Base-by-base conservation (phyloP, 2,797 vertebrate species). In the Urophycis tenuis region DNA sequence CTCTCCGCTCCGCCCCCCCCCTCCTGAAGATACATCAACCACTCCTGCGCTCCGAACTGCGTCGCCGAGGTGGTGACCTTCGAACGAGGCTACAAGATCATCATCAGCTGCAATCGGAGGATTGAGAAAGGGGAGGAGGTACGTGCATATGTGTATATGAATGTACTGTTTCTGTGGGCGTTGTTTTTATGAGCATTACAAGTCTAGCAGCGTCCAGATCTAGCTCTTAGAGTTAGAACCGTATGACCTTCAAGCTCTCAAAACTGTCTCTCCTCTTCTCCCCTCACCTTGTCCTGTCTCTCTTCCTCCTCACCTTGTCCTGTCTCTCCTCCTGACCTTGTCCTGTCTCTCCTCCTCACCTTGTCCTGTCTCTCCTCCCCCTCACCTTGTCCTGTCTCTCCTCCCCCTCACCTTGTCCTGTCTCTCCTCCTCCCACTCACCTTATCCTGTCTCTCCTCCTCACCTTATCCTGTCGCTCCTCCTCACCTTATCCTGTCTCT, bases 71-170 rank as follows among this genome's bases (percentile, higher is more conserved):
- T 98, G 87, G 97, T 99, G 76, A 98, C 96, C 12, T 99, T 98
- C 72, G 97, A 99, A 90, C 92, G 96, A 87, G 98, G 97, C 86
- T 96, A 98, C 92, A 99, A 97, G 88, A 99, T 99, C 60, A 99
- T 99, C 92, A 98, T 99, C 86, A 99, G 95, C 92, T 97, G 96
- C 88, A 94, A 86, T 85, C 94, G 96, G 76, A 94, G 97, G 81
- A 95, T 98, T 81, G 96, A 97, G 83, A 99, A 96, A 77, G 96
- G 96, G 91, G 97, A 99, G 88, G 98, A 99, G 96, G 98, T 99
- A 86, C 30, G 82, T 60, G 25, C n/a, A 60, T 9, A n/a, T n/a
- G n/a, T 60, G n/a, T 8, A 25, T 22, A n/a, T 60, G n/a, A 0
- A 8, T 60, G 10, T n/a, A n/a, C 82, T 10, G 25, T 19, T 19